A percentile compares a stretch with the other conserved stretches of the same genome.
phyloP scores from a whole-genome alignment of 2,888 invertebrate species.

The Dryobota labecula region DNA sequence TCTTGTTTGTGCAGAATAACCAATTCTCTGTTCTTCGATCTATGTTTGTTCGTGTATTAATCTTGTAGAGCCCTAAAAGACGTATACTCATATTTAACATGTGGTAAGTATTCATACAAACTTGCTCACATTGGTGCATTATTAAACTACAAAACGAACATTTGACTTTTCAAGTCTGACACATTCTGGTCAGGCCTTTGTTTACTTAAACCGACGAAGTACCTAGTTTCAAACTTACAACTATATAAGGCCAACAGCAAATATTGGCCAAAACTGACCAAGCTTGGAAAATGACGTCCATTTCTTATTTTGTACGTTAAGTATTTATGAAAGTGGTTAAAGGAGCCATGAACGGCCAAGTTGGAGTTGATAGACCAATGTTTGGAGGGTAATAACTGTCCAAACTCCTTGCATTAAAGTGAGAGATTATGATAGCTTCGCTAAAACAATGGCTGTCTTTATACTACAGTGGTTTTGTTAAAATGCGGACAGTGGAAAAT shows the following conservation, averaged over 20 bases:
- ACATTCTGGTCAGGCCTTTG: slow-evolving; percentile 25
- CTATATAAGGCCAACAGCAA: slow-evolving; percentile 9
- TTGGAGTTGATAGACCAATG: not conserved
- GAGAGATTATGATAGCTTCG: slow-evolving; percentile 27
- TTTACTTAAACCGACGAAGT: slow-evolving; percentile 7
- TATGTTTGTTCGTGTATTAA: not conserved
- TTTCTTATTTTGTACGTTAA: not conserved
- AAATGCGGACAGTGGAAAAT: slow-evolving; percentile 15
- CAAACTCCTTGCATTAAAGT: slow-evolving; percentile 20
- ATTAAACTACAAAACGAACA: slow-evolving; percentile 27
- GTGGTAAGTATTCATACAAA: not conserved
- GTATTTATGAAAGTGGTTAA: not conserved
- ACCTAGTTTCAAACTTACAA: slow-evolving; percentile 20
- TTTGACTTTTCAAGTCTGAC: slow-evolving; percentile 13
- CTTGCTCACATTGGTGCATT: slow-evolving; percentile 2
- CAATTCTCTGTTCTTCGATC: not conserved
- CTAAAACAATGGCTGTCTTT: slow-evolving; percentile 17
- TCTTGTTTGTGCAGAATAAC: no score
- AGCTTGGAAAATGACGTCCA: not conserved
- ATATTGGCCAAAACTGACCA: slow-evolving; percentile 4
- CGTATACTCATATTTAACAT: slow-evolving; percentile 3
- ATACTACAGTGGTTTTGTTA: not conserved
- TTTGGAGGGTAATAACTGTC: not conserved
- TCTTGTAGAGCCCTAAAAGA: not conserved
- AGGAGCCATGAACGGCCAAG: not conserved